These are phyloP conservation scores for Galago senegalensis DNA, from an alignment of 2,797 vertebrate genomes.

Conservation along the genomic window DNA sequence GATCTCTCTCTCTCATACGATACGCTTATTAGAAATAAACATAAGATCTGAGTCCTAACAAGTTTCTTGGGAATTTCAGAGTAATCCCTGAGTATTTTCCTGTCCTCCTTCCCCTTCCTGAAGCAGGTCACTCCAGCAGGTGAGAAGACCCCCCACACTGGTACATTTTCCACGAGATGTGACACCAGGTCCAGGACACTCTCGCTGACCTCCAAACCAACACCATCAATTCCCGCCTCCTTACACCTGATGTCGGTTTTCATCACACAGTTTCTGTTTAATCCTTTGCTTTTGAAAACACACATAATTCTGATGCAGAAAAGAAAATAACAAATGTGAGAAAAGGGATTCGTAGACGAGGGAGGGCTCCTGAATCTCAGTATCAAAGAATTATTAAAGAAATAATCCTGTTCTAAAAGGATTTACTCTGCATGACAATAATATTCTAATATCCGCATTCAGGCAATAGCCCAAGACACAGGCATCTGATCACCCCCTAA, in stretches of 20 bases:
- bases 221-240: neutral
- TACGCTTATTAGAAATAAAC: neutral
- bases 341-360: neutral
- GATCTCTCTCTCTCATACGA: neutral
- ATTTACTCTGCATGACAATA: neutral
- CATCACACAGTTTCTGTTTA: neutral
- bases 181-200: neutral
- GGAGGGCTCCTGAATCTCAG: neutral
- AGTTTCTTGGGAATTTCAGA: neutral
- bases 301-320: neutral
- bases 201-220: neutral
- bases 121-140: neutral
- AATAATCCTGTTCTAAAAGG: neutral
- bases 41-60: no score
- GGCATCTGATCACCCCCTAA: no score
- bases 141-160: rapidly evolving
- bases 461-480: no score
- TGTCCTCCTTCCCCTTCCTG: neutral
- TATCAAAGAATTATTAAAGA: neutral
- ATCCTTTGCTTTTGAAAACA: constrained; percentile 43
- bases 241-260: neutral
- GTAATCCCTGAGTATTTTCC: neutral
- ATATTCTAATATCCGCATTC: no score
- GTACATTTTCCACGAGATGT: rapidly evolving
- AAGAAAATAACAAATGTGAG: constrained; percentile 23